phyloP scores from a whole-genome alignment of 2,797 vertebrate genomes.

The Dendrocincla tyrannina region DNA sequence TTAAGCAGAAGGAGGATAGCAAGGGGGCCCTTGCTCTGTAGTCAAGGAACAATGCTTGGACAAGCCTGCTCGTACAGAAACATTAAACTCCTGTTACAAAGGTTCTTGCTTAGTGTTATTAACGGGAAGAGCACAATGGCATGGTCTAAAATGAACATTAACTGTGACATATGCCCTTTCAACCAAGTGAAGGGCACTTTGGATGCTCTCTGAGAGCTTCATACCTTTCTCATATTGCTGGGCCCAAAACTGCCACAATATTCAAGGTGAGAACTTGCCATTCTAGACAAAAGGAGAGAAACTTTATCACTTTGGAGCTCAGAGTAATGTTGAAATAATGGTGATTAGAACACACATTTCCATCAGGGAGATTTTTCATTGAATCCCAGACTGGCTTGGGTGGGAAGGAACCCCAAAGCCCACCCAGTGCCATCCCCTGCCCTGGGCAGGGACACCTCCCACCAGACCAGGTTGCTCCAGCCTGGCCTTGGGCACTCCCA shows the following conservation, averaged over 20 bases:
- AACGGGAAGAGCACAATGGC: background rate
- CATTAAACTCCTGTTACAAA: background rate
- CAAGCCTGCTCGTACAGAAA: background rate
- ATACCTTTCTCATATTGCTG: background rate
- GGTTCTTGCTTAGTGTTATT: background rate
- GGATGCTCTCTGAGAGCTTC: background rate
- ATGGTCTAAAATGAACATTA: background rate
- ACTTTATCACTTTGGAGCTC: background rate
- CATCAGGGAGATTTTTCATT: background rate
- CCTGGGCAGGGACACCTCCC: background rate
- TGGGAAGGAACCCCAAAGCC: background rate
- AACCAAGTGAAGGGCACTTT: background rate
- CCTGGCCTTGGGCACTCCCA: background rate
- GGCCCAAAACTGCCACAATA: background rate
- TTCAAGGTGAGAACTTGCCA: background rate
- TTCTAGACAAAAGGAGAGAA: background rate
- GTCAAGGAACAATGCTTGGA: background rate
- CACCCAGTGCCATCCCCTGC: background rate
- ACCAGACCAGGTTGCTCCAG: background rate
- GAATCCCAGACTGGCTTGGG: background rate
- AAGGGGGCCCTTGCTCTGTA: background rate
- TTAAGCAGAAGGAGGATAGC: constrained; percentile 18
- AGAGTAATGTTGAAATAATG: background rate
- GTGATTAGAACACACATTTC: background rate
- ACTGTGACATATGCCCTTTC: background rate